Base-by-base conservation (phyloP, 2,888 invertebrate species). In the Nymphalis c-album region DNA sequence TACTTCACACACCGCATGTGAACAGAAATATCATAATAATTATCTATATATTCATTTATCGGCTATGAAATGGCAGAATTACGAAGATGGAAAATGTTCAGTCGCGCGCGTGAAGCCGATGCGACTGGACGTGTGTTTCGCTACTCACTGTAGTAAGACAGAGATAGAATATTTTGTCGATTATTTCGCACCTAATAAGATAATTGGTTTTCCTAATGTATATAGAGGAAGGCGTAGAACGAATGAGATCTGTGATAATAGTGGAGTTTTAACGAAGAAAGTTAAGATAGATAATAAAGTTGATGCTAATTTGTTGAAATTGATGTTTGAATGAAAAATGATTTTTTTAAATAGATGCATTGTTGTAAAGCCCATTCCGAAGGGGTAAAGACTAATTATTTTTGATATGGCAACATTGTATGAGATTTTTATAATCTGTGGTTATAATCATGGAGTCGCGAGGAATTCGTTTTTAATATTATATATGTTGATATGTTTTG, bases 91-190 rank as follows among this genome's bases (percentile, higher is more conserved):
- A 0, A 73, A 78, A 1, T 76, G 87, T 7, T 76, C 82, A 0
- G 78, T 85, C 16, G 69, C 82, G 31, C 77, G 80, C 17, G 53
- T 72, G 0, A 67, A 65, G 0, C 75, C 77, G 0, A 74, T 79
- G 0, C 78, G 79, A 1, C 78, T 87, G n/a, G 87, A 93, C 62
- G 93, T 95, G 0, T 95, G 95, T 75, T 96, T 95, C 77, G 95
- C 97, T 0, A 95, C 95, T 22, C 97, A 97, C 77, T 94, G 96
- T 5, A 96, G 96, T 3, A 94, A 94, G 62, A 87, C 89, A 22
- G 97, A 97, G 85, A 83, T 96, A 0, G 82, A 92, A 55, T 93
- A 94, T 73, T 94, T 97, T 68, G 84, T 97, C 0, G 84, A 93
- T 10, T 95, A 95, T 82, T 92, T 97, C 10, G 87, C 93, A 51